Evolutionary conservation across 2,113 vertebrate species (phyloP).

Genomic region (Otocyon megalotis): DNA sequence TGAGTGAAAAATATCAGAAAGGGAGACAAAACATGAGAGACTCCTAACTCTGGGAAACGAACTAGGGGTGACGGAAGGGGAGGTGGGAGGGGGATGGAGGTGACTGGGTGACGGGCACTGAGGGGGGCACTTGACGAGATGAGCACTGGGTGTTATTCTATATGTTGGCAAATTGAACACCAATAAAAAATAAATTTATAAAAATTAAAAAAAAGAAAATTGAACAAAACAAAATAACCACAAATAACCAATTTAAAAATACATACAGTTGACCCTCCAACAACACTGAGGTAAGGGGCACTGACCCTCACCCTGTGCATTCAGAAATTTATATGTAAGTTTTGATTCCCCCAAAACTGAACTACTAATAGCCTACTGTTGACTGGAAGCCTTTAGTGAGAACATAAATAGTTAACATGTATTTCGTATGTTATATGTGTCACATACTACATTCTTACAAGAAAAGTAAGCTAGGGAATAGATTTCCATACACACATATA

Average conservation of each 20-base stretch:
- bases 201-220: no score
- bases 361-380: not conserved
- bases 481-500: not conserved
- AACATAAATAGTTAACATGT: not conserved
- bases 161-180: no score
- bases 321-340: not conserved
- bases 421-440: not conserved
- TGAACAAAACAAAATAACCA: no score
- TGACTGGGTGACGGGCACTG: no score
- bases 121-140: no score
- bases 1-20: no score
- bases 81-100: no score
- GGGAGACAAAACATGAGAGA: no score
- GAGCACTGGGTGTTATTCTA: no score
- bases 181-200: no score
- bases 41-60: no score
- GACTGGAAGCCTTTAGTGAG: not conserved
- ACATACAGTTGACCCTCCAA: not conserved
- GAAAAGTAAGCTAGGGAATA: not conserved
- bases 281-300: not conserved
- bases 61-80: no score
- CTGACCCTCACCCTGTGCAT: not conserved
- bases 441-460: not conserved
- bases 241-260: not conserved
- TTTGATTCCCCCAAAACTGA: not conserved